Conservation (phyloP, 1,140 invertebrate species). For the Stratiolaelaps scimitus region DNA sequence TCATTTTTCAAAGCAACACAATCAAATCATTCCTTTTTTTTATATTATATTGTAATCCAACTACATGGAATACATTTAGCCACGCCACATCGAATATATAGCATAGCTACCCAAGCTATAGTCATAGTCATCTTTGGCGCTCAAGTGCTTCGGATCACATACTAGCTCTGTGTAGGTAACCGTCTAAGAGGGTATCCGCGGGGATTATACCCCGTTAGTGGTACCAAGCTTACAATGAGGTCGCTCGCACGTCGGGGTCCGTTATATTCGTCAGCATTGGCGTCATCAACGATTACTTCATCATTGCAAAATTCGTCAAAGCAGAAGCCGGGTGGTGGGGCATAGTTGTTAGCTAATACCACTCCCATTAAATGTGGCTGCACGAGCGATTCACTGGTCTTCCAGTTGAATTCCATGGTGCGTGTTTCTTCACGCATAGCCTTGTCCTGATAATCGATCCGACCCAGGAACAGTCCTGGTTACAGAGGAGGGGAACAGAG, state of each 20-base stretch:
- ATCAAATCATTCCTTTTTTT: no score
- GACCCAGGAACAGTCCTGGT: conserved; percentile 72
- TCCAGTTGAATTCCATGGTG: conserved; percentile 73
- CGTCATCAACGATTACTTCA: conserved; percentile 40
- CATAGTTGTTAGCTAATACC: conserved; percentile 45
- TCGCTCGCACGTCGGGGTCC: conserved; percentile 40
- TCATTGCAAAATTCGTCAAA: conserved; percentile 50
- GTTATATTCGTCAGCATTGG: conserved; percentile 43
- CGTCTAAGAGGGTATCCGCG: no score
- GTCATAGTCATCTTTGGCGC: no score
- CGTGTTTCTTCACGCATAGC: conserved; percentile 47
- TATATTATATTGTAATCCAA: no score
- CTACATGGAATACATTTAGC: no score
- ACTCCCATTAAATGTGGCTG: neutral
- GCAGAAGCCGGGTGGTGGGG: conserved; percentile 49
- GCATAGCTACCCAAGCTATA: no score
- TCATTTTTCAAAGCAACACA: no score
- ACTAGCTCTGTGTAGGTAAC: no score
- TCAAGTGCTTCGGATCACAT: no score
- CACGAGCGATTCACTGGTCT: conserved; percentile 40
- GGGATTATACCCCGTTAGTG: no score
- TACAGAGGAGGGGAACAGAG: no score
- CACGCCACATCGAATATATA: no score
- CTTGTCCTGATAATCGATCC: conserved; percentile 80
- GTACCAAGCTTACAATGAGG: conserved; percentile 40